phyloP scores from a whole-genome alignment of 2,113 vertebrate species.

The Xiphophorus couchianus region DNA sequence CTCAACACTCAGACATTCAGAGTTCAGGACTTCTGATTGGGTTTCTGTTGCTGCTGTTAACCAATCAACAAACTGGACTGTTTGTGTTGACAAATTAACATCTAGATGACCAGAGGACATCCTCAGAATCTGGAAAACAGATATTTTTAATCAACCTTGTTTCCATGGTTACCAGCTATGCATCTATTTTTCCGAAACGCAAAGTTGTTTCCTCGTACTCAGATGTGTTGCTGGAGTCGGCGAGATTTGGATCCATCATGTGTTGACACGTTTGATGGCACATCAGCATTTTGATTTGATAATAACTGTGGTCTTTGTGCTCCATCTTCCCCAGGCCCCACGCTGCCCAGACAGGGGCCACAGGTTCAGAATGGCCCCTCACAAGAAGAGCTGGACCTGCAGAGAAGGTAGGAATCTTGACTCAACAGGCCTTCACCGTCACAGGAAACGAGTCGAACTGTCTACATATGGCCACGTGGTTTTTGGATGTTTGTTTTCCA shows the following conservation, averaged over 20 bases:
- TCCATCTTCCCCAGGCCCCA: conserved; percentile 83
- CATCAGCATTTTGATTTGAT: neutral
- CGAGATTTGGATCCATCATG: too few species aligned
- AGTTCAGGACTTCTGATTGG: too few species aligned
- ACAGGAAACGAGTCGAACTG: neutral
- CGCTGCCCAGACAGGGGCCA: conserved; percentile 90
- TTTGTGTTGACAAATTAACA: neutral
- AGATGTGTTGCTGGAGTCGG: too few species aligned
- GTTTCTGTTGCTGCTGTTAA: neutral
- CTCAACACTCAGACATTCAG: neutral
- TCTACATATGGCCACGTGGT: too few species aligned
- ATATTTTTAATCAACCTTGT: conserved; percentile 4
- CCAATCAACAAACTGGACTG: too few species aligned
- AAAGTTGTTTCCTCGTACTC: too few species aligned
- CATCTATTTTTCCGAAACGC: neutral
- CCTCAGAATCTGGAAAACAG: neutral
- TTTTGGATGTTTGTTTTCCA: too few species aligned
- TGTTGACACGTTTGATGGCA: neutral
- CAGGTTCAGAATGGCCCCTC: conserved; percentile 96
- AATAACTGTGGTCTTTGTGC: conserved; percentile 37
- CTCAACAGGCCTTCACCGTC: neutral
- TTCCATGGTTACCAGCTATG: conserved; percentile 4
- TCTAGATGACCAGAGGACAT: neutral
- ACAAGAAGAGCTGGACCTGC: conserved; percentile 93
- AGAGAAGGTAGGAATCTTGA: conserved; percentile 86